phyloP scores from a whole-genome alignment of 2,113 vertebrate genomes.

The Nycticorax nycticorax region DNA sequence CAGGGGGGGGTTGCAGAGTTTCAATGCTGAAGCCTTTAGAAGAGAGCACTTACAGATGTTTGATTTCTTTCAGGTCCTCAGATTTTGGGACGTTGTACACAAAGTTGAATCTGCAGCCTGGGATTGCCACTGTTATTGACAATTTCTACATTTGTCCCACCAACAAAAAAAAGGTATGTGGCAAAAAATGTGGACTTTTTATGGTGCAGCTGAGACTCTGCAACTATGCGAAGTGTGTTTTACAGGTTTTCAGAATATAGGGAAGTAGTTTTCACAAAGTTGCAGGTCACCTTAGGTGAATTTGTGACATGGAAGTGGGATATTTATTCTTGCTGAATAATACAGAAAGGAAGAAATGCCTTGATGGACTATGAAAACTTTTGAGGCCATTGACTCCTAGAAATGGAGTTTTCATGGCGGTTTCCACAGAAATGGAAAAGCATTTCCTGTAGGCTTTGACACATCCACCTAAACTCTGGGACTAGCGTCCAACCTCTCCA shows the following conservation, averaged over 20 bases:
- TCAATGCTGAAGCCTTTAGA: background rate
- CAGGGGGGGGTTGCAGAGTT: background rate
- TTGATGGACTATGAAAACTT: background rate
- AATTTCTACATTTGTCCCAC: conserved; percentile 97
- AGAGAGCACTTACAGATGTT: background rate
- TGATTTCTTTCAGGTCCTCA: conserved; percentile 80
- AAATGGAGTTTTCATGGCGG: background rate
- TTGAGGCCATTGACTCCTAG: background rate
- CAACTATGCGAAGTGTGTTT: background rate
- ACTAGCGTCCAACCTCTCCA: background rate
- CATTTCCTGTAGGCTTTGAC: background rate
- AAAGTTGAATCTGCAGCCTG: conserved; percentile 92
- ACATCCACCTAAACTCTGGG: background rate
- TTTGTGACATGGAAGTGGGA: background rate
- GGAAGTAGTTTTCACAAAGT: background rate
- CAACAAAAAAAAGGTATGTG: conserved; percentile 94
- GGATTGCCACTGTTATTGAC: conserved; percentile 89
- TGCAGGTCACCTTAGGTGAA: background rate
- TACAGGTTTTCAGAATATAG: background rate
- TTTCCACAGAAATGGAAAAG: background rate
- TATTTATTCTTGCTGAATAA: background rate
- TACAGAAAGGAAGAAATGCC: background rate
- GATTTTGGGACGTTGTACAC: conserved; percentile 95
- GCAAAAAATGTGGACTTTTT: background rate
- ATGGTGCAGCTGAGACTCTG: background rate